Conservation (phyloP, 2,797 vertebrate genomes). For the Microctenopoma stevenorrisi region DNA sequence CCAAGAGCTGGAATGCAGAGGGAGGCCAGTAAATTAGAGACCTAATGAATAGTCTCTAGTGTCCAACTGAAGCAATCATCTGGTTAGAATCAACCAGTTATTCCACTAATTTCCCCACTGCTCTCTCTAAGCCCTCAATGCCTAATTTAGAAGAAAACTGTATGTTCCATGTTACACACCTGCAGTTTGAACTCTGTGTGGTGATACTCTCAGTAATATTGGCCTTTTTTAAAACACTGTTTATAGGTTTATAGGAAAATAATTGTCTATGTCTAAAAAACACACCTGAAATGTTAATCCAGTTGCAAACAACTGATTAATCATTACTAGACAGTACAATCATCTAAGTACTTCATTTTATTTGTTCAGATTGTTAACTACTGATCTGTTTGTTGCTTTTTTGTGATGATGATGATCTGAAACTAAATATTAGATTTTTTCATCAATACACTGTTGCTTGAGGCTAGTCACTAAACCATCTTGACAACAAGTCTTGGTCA, state of each 20-base stretch:
- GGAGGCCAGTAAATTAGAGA: conserved; percentile 98
- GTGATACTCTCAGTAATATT: conserved; percentile 63
- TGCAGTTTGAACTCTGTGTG: conserved; percentile 87
- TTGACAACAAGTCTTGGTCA: conserved; percentile 80
- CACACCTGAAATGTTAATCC: conserved; percentile 1
- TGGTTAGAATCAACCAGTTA: conserved; percentile 99
- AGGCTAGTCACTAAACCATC: conserved; percentile 74
- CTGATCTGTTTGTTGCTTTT: not conserved
- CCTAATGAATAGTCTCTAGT: conserved; percentile 97
- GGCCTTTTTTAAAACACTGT: conserved; percentile 38
- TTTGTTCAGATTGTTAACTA: too few species aligned
- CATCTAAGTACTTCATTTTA: too few species aligned
- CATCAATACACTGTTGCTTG: conserved; percentile 39
- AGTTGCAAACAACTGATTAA: conserved; percentile 25
- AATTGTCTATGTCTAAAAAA: conserved; percentile 3
- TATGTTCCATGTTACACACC: conserved; percentile 94
- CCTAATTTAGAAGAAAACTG: conserved; percentile 97
- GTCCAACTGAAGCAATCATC: conserved; percentile 98
- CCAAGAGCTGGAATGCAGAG: conserved; percentile 89
- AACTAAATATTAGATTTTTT: conserved; percentile 5
- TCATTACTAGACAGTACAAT: not conserved
- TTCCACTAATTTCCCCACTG: conserved; percentile 96
- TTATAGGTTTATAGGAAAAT: not conserved
- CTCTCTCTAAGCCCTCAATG: conserved; percentile 92
- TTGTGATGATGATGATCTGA: not conserved